A percentile compares a stretch with the other conserved stretches of the same genome.
Conservation (phyloP, 2,888 invertebrate genomes). For the Leptopterna dolabrata region DNA sequence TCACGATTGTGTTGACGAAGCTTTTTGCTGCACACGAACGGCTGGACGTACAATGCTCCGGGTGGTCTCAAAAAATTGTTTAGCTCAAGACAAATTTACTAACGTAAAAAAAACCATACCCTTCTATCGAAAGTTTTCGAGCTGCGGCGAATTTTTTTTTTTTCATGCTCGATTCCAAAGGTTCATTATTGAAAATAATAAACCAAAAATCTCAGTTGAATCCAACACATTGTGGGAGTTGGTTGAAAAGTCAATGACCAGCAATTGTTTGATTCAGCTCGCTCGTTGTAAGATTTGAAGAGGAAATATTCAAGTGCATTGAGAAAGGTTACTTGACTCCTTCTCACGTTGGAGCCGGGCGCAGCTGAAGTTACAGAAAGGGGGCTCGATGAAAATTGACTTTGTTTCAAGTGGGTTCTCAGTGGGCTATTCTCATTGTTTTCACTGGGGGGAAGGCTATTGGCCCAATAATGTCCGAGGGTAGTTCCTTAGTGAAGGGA, state of each 20-base stretch:
- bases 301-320: constrained; percentile 30
- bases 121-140: too few species aligned
- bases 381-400: constrained; percentile 4
- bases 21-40: too few species aligned
- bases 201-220: background rate
- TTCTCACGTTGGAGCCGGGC: constrained; percentile 3
- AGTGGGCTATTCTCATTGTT: background rate
- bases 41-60: too few species aligned
- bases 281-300: constrained; percentile 6
- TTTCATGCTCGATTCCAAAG: too few species aligned
- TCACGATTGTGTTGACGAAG: too few species aligned
- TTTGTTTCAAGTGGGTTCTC: constrained; percentile 30
- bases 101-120: too few species aligned
- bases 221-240: background rate
- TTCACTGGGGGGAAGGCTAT: background rate
- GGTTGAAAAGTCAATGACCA: background rate
- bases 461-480: constrained; percentile 18
- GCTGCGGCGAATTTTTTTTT: too few species aligned
- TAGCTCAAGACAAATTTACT: too few species aligned
- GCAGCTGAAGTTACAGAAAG: background rate
- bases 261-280: background rate
- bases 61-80: too few species aligned
- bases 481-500: background rate
- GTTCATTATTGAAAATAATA: too few species aligned
- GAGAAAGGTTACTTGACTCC: constrained; percentile 37